Conservation (phyloP, 1,140 invertebrate species). For the Leptoteleia sp. region DNA sequence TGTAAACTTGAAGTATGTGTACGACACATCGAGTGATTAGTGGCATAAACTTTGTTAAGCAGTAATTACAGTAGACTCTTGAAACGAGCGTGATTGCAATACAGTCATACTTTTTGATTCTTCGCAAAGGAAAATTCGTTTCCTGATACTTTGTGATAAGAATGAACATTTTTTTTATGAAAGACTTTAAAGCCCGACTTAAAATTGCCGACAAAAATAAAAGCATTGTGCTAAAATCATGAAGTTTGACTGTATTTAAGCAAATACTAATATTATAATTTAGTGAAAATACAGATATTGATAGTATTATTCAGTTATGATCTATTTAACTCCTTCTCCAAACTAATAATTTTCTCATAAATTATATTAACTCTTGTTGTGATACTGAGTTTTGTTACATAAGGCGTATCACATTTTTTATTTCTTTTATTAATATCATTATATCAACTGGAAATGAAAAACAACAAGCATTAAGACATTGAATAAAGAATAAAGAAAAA, state of each 20-base stretch:
- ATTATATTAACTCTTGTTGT: slow-evolving; percentile 28
- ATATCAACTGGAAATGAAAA: no score
- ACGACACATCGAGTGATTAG: slow-evolving; percentile 61
- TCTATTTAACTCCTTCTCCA: slow-evolving; percentile 62
- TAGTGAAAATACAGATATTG: slow-evolving; percentile 66
- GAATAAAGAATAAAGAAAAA: no score
- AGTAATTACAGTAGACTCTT: slow-evolving; percentile 63
- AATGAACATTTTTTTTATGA: slow-evolving; percentile 48
- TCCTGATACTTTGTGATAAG: slow-evolving; percentile 63
- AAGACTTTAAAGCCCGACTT: slow-evolving; percentile 50
- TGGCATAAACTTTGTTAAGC: slow-evolving; percentile 60
- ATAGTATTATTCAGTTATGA: slow-evolving; percentile 61
- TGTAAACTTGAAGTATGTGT: slow-evolving; percentile 62
- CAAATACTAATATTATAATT: slow-evolving; percentile 67
- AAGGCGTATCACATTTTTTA: slow-evolving; percentile 8
- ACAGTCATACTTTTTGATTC: slow-evolving; percentile 63
- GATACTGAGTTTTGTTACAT: slow-evolving; percentile 22
- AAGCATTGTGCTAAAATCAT: slow-evolving; percentile 40
- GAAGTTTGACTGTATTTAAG: slow-evolving; percentile 54
- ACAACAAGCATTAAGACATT: no score
- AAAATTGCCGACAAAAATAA: slow-evolving; percentile 48
- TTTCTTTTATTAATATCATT: slow-evolving; percentile 9
- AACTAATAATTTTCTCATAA: slow-evolving; percentile 38
- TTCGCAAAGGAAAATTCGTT: slow-evolving; percentile 51
- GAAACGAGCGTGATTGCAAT: slow-evolving; percentile 61